A percentile compares a stretch with the other conserved stretches of the same genome.
Evolutionary conservation across 2,113 vertebrate species (phyloP).

Genomic region (Scytalopus superciliaris): DNA sequence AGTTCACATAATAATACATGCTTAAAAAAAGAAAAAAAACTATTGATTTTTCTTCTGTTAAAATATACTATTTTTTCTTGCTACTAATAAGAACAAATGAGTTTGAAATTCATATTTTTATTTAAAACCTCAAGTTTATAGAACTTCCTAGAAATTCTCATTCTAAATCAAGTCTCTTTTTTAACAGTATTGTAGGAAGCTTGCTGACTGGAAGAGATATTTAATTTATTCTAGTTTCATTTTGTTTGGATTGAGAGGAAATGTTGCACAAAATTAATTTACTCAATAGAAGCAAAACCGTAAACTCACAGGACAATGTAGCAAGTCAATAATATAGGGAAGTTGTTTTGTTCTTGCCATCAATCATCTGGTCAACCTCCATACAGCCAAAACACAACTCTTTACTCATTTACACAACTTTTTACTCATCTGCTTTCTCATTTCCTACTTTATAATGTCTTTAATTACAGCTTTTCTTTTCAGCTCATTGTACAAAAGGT

Average conservation of each 20-base stretch:
- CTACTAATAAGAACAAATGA: neutral
- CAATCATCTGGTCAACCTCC: neutral
- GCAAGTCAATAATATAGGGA: accelerated
- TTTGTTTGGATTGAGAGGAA: neutral
- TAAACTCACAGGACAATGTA: neutral
- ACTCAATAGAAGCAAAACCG: neutral
- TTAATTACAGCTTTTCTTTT: neutral
- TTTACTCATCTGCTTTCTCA: neutral
- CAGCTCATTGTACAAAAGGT: neutral
- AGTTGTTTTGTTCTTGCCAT: neutral
- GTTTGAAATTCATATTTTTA: neutral
- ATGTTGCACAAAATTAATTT: neutral
- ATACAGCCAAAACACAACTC: neutral
- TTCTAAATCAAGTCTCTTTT: neutral
- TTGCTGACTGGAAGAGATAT: neutral
- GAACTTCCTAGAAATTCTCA: neutral
- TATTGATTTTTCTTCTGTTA: neutral
- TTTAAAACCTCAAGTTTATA: neutral
- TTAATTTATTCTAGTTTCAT: neutral
- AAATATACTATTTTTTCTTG: neutral
- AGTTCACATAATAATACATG: neutral
- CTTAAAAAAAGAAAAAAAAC: neutral
- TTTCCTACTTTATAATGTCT: neutral
- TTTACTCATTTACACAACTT: neutral
- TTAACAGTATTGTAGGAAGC: neutral